These are phyloP conservation scores for Hofmannophila pseudospretella DNA, from an alignment of 2,888 invertebrate genomes.

Conservation along the genomic window DNA sequence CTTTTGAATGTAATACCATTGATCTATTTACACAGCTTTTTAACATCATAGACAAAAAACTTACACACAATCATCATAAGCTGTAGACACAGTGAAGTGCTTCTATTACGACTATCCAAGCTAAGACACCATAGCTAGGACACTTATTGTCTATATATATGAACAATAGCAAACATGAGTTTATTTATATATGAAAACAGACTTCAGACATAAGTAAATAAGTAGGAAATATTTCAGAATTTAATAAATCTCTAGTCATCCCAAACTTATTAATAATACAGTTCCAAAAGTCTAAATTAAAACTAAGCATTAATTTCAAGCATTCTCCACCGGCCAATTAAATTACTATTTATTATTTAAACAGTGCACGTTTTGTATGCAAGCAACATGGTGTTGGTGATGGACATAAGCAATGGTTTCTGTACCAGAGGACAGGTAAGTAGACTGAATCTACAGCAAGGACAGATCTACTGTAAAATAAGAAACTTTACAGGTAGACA, in stretches of 20 bases:
- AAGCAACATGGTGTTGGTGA: constrained; percentile 56
- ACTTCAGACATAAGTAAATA: too few relatives aligned
- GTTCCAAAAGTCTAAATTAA: constrained; percentile 21
- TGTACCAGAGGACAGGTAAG: constrained; percentile 33
- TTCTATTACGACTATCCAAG: constrained; percentile 10
- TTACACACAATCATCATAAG: not conserved
- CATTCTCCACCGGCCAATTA: constrained; percentile 26
- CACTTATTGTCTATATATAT: constrained; percentile 9
- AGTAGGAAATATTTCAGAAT: too few relatives aligned
- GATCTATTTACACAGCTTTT: constrained; percentile 35
- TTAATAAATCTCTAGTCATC: constrained; percentile 9
- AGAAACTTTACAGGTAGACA: too few relatives aligned
- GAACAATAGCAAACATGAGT: constrained; percentile 4
- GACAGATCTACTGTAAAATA: not conserved
- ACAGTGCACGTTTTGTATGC: constrained; percentile 44
- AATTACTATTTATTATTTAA: constrained; percentile 27
- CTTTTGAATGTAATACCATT: constrained; percentile 21
- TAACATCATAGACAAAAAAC: constrained; percentile 26
- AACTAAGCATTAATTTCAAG: constrained; percentile 23
- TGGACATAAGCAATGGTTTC: constrained; percentile 35
- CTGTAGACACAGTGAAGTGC: constrained; percentile 6
- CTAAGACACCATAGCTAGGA: constrained; percentile 10
- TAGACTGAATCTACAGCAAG: constrained; percentile 45
- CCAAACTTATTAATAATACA: constrained; percentile 27
- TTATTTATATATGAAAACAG: not conserved